Evolutionary conservation across 1,140 invertebrate species (phyloP).

Genomic region (Heliconius hewitsoni): DNA sequence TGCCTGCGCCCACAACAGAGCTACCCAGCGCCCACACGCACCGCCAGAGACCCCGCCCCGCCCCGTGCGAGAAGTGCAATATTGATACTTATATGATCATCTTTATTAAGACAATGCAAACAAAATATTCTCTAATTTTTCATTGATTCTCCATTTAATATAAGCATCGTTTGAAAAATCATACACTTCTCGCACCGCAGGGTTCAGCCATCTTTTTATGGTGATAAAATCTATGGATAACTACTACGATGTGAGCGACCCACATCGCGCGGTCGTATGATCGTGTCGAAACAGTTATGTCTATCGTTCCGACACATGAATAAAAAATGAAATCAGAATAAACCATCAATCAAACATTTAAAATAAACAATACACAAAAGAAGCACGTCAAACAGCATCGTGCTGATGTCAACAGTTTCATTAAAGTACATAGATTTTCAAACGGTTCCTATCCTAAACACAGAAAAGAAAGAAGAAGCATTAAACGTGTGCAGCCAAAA

Average conservation of each 20-base stretch:
- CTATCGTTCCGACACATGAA: conserved; percentile 43
- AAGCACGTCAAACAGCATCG: conserved; percentile 81
- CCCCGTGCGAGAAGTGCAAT: background rate
- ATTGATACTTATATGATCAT: too few relatives aligned
- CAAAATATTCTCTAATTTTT: background rate
- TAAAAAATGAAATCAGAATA: conserved; percentile 57
- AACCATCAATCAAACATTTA: conserved; percentile 75
- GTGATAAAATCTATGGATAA: background rate
- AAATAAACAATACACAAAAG: conserved; percentile 75
- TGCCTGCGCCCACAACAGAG: conserved; percentile 53
- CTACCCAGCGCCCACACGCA: conserved; percentile 43
- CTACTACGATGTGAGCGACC: conserved; percentile 22
- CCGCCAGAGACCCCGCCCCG: background rate
- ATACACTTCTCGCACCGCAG: background rate
- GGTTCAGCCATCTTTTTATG: conserved; percentile 3
- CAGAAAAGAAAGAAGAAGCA: conserved; percentile 78
- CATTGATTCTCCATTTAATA: background rate
- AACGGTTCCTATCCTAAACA: conserved; percentile 72
- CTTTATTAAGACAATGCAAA: too few relatives aligned
- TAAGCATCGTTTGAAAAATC: background rate
- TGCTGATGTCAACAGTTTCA: conserved; percentile 70
- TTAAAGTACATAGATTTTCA: conserved; percentile 63
- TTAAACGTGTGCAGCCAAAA: conserved; percentile 79
- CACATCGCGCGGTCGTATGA: conserved; percentile 25
- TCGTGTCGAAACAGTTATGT: conserved; percentile 37